These are phyloP conservation scores for Tenthredo scrophulariae DNA, from an alignment of 2,888 invertebrate species.

Conservation along the genomic window DNA sequence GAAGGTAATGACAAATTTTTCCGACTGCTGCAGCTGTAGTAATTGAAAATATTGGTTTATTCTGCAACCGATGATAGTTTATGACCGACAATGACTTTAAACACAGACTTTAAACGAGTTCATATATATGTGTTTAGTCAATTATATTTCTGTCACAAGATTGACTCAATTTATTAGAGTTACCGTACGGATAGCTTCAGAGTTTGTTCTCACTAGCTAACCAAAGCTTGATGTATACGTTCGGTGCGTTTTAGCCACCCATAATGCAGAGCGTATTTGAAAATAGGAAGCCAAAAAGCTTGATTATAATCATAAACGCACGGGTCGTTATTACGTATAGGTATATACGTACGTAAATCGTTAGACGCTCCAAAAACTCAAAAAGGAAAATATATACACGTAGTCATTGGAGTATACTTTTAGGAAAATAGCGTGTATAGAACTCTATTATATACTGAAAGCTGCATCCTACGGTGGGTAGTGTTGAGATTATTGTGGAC, in stretches of 20 bases:
- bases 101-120: not conserved
- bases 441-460: not conserved
- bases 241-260: not conserved
- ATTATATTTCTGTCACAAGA: not conserved
- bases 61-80: not conserved
- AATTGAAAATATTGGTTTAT: not conserved
- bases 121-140: not conserved
- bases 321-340: not conserved
- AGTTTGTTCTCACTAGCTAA: not conserved
- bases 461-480: not conserved
- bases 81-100: not conserved
- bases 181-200: not conserved
- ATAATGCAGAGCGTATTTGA: not conserved
- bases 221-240: not conserved
- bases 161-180: slow-evolving; percentile 15
- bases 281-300: not conserved
- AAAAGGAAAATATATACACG: not conserved
- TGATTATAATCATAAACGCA: not conserved
- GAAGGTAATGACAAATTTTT: not conserved
- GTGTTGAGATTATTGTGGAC: not conserved
- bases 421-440: not conserved
- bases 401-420: not conserved
- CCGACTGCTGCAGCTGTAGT: not conserved
- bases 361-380: not conserved
- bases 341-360: not conserved